A percentile compares a stretch with the other conserved stretches of the same genome.
These are phyloP conservation scores for Patiria pectinifera DNA, from an alignment of 53 echinoderm and acorn worm species.

Conservation along the genomic window DNA sequence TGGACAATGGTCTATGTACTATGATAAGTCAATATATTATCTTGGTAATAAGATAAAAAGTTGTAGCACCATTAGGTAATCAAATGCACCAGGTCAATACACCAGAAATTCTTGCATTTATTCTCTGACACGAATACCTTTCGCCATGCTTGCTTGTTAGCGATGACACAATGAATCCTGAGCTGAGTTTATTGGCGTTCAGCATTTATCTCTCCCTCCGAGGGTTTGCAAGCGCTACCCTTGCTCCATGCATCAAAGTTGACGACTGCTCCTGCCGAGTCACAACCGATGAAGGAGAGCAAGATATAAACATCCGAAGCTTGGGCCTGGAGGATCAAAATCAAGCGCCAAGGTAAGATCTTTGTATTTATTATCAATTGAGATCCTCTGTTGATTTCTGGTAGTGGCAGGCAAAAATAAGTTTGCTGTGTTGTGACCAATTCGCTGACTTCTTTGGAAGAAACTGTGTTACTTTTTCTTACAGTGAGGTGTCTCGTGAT, in stretches of 20 bases:
- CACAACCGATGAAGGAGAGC: neutral
- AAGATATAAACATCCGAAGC: slow-evolving; percentile 14
- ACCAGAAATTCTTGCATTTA: neutral
- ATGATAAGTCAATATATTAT: no score
- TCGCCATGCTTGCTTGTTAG: neutral
- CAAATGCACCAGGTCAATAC: neutral
- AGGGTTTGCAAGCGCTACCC: neutral
- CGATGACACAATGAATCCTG: neutral
- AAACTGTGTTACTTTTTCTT: no score
- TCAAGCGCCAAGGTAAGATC: slow-evolving; percentile 28
- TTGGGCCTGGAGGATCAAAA: neutral
- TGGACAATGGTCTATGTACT: no score
- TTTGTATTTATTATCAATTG: neutral
- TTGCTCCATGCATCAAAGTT: neutral
- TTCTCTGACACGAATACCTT: neutral
- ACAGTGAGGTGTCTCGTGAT: no score
- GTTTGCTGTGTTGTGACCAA: no score
- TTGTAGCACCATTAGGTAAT: neutral
- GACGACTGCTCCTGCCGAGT: slow-evolving; percentile 30
- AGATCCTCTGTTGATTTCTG: neutral
- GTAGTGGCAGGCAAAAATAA: neutral
- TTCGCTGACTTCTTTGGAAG: no score
- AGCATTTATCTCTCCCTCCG: neutral
- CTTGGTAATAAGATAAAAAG: neutral
- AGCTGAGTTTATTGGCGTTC: neutral